Conservation (phyloP, 2,113 vertebrate species). For the Brachyhypopomus occidentalis region DNA sequence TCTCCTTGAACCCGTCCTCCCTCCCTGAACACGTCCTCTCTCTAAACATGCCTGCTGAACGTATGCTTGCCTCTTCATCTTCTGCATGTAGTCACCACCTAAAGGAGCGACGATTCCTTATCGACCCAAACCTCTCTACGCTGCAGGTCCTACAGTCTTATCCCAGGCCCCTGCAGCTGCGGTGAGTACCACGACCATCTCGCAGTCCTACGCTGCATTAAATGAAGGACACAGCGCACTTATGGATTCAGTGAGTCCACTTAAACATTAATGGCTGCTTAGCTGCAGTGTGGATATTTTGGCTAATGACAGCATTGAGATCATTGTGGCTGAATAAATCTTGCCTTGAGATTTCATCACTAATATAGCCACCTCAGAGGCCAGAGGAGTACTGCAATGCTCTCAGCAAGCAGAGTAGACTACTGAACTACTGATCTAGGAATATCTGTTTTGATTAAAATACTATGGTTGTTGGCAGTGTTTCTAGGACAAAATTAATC, state of each 20-base stretch:
- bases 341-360: slow-evolving; percentile 37
- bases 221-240: slow-evolving; percentile 1
- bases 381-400: slow-evolving; percentile 23
- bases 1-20: too few species aligned
- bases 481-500: background rate
- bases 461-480: background rate
- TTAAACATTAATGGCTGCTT: slow-evolving; percentile 39
- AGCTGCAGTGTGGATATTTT: slow-evolving; percentile 34
- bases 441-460: slow-evolving; percentile 35
- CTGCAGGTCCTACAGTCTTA: slow-evolving; percentile 84
- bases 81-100: slow-evolving; percentile 83
- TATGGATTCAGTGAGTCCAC: slow-evolving; percentile 21
- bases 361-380: slow-evolving; percentile 38
- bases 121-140: slow-evolving; percentile 83
- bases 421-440: slow-evolving; percentile 22
- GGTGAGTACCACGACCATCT: slow-evolving; percentile 74
- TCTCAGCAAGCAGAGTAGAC: slow-evolving; percentile 39
- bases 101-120: slow-evolving; percentile 94
- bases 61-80: slow-evolving; percentile 28
- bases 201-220: slow-evolving; percentile 1
- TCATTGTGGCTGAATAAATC: slow-evolving; percentile 40
- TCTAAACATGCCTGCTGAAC: slow-evolving; percentile 14
- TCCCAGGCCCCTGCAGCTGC: slow-evolving; percentile 83
- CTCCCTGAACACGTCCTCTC: too few species aligned
- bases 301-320: slow-evolving; percentile 35